phyloP scores from a whole-genome alignment of 2,888 invertebrate genomes.

The Anaspis maculata region DNA sequence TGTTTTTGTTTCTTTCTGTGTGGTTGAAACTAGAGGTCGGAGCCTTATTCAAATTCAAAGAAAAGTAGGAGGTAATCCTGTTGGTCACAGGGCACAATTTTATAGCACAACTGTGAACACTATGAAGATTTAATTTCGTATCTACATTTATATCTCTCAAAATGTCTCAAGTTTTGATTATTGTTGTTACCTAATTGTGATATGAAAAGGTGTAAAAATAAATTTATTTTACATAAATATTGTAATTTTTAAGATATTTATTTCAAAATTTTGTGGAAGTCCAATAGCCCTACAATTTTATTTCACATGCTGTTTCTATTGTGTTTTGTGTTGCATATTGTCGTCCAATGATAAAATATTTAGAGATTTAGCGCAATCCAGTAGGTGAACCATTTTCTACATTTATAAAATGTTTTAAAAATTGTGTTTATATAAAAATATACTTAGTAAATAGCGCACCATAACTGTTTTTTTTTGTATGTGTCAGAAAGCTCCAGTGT shows the following conservation, averaged over 20 bases:
- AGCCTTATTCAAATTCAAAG: conserved; percentile 27
- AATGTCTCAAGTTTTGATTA: background rate
- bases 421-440: conserved; percentile 38
- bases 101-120: background rate
- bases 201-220: background rate
- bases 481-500: conserved; percentile 7
- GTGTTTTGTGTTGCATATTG: conserved; percentile 28
- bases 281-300: conserved; percentile 44
- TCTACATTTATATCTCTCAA: too few species aligned
- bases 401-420: conserved; percentile 25
- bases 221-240: conserved; percentile 4
- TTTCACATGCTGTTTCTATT: conserved; percentile 39
- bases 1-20: conserved; percentile 17
- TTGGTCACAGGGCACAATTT: conserved; percentile 23
- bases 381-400: conserved; percentile 39
- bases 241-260: conserved; percentile 40
- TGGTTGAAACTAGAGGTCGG: conserved; percentile 27
- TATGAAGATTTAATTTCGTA: too few species aligned
- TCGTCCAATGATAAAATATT: conserved; percentile 12
- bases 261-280: conserved; percentile 45
- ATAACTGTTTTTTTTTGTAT: conserved; percentile 22
- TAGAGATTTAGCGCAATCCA: conserved; percentile 14
- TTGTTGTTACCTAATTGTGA: background rate
- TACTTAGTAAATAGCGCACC: conserved; percentile 40
- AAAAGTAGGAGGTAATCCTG: conserved; percentile 30